phyloP scores from a whole-genome alignment of 53 echinoderm and acorn worm species.

The Stichopus horrens region DNA sequence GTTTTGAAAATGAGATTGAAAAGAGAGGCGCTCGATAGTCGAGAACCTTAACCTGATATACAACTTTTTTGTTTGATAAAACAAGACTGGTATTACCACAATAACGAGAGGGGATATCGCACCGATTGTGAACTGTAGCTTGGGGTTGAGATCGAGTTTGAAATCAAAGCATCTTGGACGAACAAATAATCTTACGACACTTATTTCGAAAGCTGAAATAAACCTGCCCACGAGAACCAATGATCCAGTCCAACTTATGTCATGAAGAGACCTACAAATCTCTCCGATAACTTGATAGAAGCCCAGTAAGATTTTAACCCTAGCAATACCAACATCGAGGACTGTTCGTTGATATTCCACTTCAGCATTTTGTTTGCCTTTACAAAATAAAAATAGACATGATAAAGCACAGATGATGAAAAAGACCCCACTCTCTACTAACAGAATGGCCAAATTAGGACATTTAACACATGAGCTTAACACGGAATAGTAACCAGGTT shows the following conservation, averaged over 20 bases:
- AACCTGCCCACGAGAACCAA: neutral
- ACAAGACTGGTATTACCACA: neutral
- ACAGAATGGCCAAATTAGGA: neutral
- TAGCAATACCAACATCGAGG: neutral
- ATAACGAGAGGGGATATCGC: neutral
- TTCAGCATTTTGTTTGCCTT: neutral
- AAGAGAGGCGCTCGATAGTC: neutral
- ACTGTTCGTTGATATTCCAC: neutral
- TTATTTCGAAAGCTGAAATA: slow-evolving; percentile 6
- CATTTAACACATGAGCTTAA: neutral
- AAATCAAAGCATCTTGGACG: neutral
- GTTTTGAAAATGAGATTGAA: neutral
- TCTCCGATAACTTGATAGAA: slow-evolving; percentile 31
- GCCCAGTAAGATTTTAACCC: neutral
- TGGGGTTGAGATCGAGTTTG: neutral
- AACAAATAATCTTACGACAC: neutral
- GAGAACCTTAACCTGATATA: neutral
- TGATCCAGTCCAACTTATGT: slow-evolving; percentile 8
- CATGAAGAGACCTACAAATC: slow-evolving; percentile 2
- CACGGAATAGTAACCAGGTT: slow-evolving; percentile 1
- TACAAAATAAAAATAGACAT: neutral
- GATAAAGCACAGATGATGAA: neutral
- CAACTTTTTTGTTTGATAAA: slow-evolving; percentile 1
- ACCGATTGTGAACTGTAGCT: slow-evolving; percentile 14
- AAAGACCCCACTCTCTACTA: neutral